Percentiles rank a stretch among this genome's conserved stretches.
phyloP scores from a whole-genome alignment of 2,797 vertebrate species.

The Lagocephalus sceleratus region DNA sequence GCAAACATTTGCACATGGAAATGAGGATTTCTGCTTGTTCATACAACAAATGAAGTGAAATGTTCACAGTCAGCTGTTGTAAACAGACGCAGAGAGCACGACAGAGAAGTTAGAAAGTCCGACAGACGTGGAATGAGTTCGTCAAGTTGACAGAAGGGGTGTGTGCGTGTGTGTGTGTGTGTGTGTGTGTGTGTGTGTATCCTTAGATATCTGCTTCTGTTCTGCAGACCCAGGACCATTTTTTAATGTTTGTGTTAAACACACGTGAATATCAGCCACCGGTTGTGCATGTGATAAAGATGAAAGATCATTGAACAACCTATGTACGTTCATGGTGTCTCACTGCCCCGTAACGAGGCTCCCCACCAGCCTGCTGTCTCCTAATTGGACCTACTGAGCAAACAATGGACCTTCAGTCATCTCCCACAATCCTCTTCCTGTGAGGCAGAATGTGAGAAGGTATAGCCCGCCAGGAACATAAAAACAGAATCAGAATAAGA shows the following conservation, averaged over 20 bases:
- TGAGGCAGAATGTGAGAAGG: no score
- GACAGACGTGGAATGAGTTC: slow-evolving; percentile 40
- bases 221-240: slow-evolving; percentile 14
- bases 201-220: slow-evolving; percentile 11
- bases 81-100: background rate
- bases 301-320: slow-evolving; percentile 21
- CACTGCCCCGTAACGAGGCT: slow-evolving; percentile 50
- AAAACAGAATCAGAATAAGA: slow-evolving; percentile 2
- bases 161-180: background rate
- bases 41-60: slow-evolving; percentile 45
- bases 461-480: no score
- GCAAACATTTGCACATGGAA: slow-evolving; percentile 38
- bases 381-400: slow-evolving; percentile 67
- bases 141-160: slow-evolving; percentile 23
- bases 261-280: slow-evolving; percentile 4
- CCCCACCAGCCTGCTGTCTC: slow-evolving; percentile 58
- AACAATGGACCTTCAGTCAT: slow-evolving; percentile 47
- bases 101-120: slow-evolving; percentile 29
- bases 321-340: slow-evolving; percentile 7
- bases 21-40: slow-evolving; percentile 42
- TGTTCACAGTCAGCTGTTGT: slow-evolving; percentile 30
- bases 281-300: slow-evolving; percentile 13
- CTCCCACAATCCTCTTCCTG: slow-evolving; percentile 46
- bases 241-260: no score
- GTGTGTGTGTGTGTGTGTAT: slow-evolving; percentile 10